Evolutionary conservation across 2,888 invertebrate genomes (phyloP), one percentile per base, ranked within the genome.

Genomic region (Phengaris alcon): DNA sequence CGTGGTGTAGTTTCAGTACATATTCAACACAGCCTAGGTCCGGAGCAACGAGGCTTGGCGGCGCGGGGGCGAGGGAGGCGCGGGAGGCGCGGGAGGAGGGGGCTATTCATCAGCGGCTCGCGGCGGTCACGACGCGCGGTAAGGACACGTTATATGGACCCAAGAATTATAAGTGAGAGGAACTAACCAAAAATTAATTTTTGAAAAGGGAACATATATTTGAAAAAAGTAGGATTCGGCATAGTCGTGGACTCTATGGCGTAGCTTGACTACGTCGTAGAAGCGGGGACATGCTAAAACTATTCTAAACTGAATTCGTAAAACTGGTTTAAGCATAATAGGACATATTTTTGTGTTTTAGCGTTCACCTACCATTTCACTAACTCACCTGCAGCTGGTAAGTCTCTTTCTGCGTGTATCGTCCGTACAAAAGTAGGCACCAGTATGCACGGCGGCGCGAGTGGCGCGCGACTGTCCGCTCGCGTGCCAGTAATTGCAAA

Each of bases 401-500:
- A 52, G 52, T 52, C 52, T 9, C 3, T 22, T 8, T 9, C 35
- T 35, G 46, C 46, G 44, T 44, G 46, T 35, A 72, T 54, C 8
- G 64, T 22, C 22, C 12, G 44, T 52, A 52, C 52, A 22, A 44
- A 64, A 64, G 13, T 44, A 35, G 10, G 64, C 76, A 76, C 77
- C 85, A 86, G 80, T 89, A 85, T 90, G 88, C 79, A 87, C 84
- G 77, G 80, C 76, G 79, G 87, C 86, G 84, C 79, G 79, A 74
- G 76, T 80, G 91, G 90, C 91, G 91, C 92, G 93, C 91, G 92
- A 90, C 91, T 87, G 87, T 81, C 84, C 86, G 88, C 88, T 93
- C 93, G 93, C 92, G 93, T 93, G 93, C 93, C 93, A 87, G 91
- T 93, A 93, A 93, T 93, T 90, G 91, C 87, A 83, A 83, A 83